Conservation (phyloP, 2,113 vertebrate genomes). For the Oenanthe melanoleuca region DNA sequence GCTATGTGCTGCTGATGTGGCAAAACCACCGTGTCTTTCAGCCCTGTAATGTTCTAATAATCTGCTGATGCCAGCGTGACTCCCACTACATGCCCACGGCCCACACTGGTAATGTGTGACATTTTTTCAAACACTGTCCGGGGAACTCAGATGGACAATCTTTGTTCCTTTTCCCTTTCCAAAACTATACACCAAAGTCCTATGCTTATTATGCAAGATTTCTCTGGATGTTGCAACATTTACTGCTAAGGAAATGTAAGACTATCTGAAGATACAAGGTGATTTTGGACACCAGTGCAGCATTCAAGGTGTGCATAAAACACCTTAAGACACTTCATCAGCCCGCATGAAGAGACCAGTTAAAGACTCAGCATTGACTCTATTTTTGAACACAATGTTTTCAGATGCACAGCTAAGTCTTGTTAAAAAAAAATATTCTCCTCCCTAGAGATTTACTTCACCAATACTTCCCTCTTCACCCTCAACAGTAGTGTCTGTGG, state of each 20-base stretch:
- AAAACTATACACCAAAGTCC: neutral
- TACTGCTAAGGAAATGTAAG: neutral
- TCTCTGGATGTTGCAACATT: neutral
- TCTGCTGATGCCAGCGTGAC: neutral
- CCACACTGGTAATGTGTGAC: neutral
- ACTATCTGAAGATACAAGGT: neutral
- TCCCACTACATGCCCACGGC: neutral
- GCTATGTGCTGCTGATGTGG: conserved; percentile 35
- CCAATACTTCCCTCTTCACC: accelerated
- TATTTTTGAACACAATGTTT: neutral
- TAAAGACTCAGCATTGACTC: neutral
- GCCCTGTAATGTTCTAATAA: neutral
- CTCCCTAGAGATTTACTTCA: neutral
- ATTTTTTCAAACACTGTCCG: neutral
- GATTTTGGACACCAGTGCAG: neutral
- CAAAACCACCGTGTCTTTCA: conserved; percentile 35
- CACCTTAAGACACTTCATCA: neutral
- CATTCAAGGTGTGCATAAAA: neutral
- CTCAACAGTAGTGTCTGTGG: neutral
- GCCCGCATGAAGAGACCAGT: neutral
- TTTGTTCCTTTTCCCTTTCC: neutral
- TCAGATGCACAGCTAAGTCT: neutral
- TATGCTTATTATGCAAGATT: accelerated
- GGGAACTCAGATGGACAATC: neutral
- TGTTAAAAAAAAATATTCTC: neutral